Evolutionary conservation across 2,888 invertebrate genomes (phyloP).

Genomic region (Alloplasta piceator): DNA sequence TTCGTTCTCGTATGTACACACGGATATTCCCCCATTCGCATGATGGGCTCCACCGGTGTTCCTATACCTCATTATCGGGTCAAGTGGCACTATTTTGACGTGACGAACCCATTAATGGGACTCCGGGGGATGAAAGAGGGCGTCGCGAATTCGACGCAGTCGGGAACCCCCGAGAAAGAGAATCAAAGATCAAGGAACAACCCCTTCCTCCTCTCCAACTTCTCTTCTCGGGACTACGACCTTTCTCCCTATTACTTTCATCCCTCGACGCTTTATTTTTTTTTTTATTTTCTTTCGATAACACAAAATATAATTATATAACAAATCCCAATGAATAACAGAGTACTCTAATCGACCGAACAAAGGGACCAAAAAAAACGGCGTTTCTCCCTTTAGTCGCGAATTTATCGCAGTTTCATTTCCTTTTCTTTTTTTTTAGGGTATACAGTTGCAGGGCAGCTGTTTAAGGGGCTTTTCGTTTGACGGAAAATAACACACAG

Average conservation of each 20-base stretch:
- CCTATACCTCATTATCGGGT: constrained; percentile 56
- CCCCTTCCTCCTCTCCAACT: constrained; percentile 4
- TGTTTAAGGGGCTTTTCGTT: constrained; percentile 28
- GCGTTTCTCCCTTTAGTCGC: neutral
- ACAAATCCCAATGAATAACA: constrained; percentile 55
- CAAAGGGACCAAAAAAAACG: constrained; percentile 27
- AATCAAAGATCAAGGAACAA: constrained; percentile 28
- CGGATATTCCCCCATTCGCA: constrained; percentile 5
- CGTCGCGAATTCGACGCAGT: constrained; percentile 43
- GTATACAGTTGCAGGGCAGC: constrained; percentile 46
- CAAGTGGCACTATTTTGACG: constrained; percentile 64
- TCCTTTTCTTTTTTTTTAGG: neutral
- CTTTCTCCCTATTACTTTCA: constrained; percentile 32
- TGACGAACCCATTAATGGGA: constrained; percentile 36
- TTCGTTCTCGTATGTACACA: constrained; percentile 6
- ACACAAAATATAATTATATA: constrained; percentile 44
- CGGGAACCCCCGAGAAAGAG: neutral
- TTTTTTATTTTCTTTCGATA: neutral
- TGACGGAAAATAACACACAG: constrained; percentile 7
- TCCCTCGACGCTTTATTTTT: constrained; percentile 14
- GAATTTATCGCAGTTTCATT: no score
- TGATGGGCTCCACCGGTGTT: constrained; percentile 16
- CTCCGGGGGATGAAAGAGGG: constrained; percentile 44
- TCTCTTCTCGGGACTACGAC: constrained; percentile 2
- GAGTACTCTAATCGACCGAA: constrained; percentile 29